These are phyloP conservation scores for Xestia rhomboidea DNA, from an alignment of 2,888 invertebrate genomes.

Conservation along the genomic window DNA sequence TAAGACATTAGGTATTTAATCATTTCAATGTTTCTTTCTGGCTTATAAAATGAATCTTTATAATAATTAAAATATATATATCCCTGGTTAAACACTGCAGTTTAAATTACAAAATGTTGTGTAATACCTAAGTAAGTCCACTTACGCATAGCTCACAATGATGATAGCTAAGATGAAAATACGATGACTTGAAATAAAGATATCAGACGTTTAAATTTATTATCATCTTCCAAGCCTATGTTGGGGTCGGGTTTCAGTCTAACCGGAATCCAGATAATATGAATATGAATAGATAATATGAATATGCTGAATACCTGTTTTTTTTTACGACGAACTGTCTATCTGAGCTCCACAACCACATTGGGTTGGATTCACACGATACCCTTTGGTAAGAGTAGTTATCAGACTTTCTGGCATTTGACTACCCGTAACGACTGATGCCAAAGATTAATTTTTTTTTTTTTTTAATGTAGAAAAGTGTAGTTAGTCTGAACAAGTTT, in stretches of 20 bases:
- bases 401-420: neutral
- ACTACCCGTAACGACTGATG: neutral
- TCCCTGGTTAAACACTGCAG: slow-evolving; percentile 6
- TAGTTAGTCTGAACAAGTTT: too few species aligned
- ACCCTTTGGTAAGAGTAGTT: neutral
- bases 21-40: neutral
- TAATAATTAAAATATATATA: slow-evolving; percentile 8
- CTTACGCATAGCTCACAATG: neutral
- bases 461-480: too few species aligned
- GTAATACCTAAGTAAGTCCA: neutral
- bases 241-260: neutral
- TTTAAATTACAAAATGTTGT: slow-evolving; percentile 14
- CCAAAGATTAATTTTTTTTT: too few species aligned
- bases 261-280: too few species aligned
- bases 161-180: neutral
- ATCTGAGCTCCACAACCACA: neutral
- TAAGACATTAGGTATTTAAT: neutral
- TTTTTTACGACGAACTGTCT: accelerated
- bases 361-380: neutral
- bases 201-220: neutral
- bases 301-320: neutral
- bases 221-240: neutral
- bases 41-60: neutral
- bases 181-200: neutral
- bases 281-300: too few species aligned